A percentile compares a stretch with the other conserved stretches of the same genome.
Conservation (phyloP, 1,140 invertebrate genomes). For the Camponotus pennsylvanicus region DNA sequence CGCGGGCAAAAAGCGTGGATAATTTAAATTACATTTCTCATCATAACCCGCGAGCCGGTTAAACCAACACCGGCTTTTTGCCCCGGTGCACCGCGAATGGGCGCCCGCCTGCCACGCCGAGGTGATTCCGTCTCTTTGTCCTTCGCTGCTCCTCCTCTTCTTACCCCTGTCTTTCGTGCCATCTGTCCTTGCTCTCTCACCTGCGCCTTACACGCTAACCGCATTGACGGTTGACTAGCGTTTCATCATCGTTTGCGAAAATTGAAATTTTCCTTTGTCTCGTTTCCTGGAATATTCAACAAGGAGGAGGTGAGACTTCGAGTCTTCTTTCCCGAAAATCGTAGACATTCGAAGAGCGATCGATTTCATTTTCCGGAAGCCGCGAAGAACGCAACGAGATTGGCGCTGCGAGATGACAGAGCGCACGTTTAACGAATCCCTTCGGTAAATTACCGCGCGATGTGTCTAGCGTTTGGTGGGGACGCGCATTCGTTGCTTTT, state of each 20-base stretch:
- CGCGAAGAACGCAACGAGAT: constrained; percentile 3
- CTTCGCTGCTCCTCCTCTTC: constrained; percentile 55
- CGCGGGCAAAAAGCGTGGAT: constrained; percentile 80
- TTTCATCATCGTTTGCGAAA: neutral
- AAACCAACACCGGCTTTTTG: constrained; percentile 79
- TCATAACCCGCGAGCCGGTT: constrained; percentile 80
- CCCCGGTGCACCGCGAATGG: constrained; percentile 49
- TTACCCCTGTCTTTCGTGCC: constrained; percentile 27
- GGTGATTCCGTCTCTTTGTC: constrained; percentile 50
- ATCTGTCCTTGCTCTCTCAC: constrained; percentile 42
- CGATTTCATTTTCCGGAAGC: neutral
- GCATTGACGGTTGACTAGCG: neutral
- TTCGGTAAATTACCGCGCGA: constrained; percentile 33
- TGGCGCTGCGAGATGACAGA: neutral
- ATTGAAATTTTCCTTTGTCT: constrained; percentile 16
- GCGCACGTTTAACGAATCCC: constrained; percentile 29
- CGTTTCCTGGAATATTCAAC: neutral
- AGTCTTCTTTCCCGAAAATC: neutral
- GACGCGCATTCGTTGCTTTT: constrained; percentile 64
- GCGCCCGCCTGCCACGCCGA: constrained; percentile 51
- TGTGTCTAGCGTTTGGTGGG: constrained; percentile 25
- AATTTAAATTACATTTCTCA: constrained; percentile 85
- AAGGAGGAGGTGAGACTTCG: no score
- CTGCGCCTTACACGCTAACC: neutral
- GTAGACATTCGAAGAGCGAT: neutral